Evolutionary conservation across 2,797 vertebrate genomes (phyloP), one percentile per base, ranked within the genome.

Genomic region (Scomberomorus guttatus): DNA sequence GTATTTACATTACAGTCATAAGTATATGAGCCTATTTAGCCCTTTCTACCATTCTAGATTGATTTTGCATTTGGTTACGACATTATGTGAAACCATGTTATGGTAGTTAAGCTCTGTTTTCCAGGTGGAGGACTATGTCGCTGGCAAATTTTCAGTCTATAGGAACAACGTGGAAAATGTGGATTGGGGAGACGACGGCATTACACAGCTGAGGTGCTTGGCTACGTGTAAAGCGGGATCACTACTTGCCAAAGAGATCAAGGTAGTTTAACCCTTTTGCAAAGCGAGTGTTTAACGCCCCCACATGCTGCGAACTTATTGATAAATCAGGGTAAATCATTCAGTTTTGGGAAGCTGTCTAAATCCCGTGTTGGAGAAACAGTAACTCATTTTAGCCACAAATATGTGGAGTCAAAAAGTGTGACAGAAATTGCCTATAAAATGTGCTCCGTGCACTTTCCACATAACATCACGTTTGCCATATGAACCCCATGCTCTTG

Each of bases 401-500:
- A 89, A 67, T 83, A 90, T 87, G 83, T 42, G 62, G 57, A 77
- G 65, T 76, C 66, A 83, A 80, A 77, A 86, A 58, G 62, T 86
- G 68, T 79, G 72, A 79, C 84, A 82, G 79, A 80, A 91, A 87
- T 68, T 56, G 71, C 69, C 69, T 56, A 80, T 81, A 89, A 90
- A 90, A 84, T 71, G 69, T 44, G 60, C 57, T 87, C 68, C 39
- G 61, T 84, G 77, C 79, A 81, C 74, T 90, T 91, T 92, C 84
- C 88, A 89, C 85, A 87, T 87, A 79, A 79, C 78, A 84, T 85
- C 48, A 48, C 71, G 77, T 84, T 75, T 89, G 80, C 85, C 89
- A 87, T 85, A 82, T 87, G 87, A 93, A 93, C 90, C 85, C 90
- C 52, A 8, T 85, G 90, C 81, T 90, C 86, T 87, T 90, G 92